Evolutionary conservation across 2,888 invertebrate species (phyloP), one percentile per base, ranked within the genome.

Genomic region (Parasteatoda lunata): DNA sequence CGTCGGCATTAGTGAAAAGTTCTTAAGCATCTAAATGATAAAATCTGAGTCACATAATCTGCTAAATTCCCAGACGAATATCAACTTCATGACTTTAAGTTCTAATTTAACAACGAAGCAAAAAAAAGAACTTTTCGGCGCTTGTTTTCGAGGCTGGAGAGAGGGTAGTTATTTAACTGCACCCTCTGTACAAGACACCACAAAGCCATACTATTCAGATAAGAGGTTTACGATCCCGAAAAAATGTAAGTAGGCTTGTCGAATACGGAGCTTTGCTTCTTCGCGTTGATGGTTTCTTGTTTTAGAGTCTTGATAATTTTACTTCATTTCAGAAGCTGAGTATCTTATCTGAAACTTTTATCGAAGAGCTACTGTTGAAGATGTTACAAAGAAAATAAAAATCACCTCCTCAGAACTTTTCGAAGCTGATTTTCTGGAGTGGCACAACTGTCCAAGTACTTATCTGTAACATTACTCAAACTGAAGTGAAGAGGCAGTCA

Each of bases 391-490:
- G 52, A 72, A 72, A 71, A 66, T 64, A 72, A 45, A 80, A 70
- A 70, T 70, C 6, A 48, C 47, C 70, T 48, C 13, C 11, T 70
- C 13, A 52, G 51, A 54, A 45, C 72, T 52, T 45, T 52, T 73
- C 72, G 30, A 54, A 48, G 47, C 47, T 52, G 73, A 13, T 52
- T 65, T 9, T 69, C 59, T 59, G 11, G 72, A 71, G 68, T 64
- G 30, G 71, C 70, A 49, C 49, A 79, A 64, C 80, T 80, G 80
- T 80, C 80, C 66, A 13, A n/a, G 66, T 7, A 72, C 65, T 66
- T 80, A 80, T 80, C 80, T 80, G 59, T 59, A 11, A n/a, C 80
- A 80, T 80, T 80, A 80, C 72, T 80, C 80, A 80, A 30, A 72
- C 49, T 13, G 51, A 8, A 45, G 75, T 8, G 13, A 54, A 54